These are phyloP conservation scores for Emys orbicularis DNA, from an alignment of 2,797 vertebrate species.

Conservation along the genomic window DNA sequence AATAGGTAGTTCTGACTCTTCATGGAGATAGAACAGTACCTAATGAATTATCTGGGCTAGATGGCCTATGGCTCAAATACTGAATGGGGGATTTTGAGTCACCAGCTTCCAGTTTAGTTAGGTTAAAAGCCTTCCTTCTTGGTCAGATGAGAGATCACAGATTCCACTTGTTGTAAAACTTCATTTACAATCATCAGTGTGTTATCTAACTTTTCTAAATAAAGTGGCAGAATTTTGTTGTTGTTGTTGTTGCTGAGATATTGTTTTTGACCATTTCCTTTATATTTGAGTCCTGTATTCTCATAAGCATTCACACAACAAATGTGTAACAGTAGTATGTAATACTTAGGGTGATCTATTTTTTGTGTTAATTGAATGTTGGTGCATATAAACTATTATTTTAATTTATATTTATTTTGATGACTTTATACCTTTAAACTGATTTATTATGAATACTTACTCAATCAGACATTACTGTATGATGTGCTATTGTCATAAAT, in stretches of 20 bases:
- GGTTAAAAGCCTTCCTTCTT: not conserved
- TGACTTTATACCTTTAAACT: not conserved
- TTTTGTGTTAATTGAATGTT: not conserved
- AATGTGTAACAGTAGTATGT: not conserved
- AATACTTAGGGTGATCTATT: accelerated
- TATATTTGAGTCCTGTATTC: not conserved
- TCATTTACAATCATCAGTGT: not conserved
- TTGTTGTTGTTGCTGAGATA: not conserved
- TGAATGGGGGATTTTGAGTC: not conserved
- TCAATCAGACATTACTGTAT: not conserved
- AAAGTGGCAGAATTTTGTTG: not conserved
- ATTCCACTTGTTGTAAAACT: not conserved
- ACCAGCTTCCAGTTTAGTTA: not conserved
- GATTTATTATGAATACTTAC: not conserved
- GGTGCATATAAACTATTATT: not conserved
- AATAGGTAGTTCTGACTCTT: not conserved
- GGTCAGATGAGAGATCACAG: not conserved
- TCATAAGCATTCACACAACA: not conserved
- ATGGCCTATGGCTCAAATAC: not conserved
- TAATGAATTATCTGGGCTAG: not conserved
- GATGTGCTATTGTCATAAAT: not conserved
- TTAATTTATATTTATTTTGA: not conserved
- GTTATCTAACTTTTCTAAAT: not conserved
- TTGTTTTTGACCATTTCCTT: not conserved
- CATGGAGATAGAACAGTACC: not conserved